Evolutionary conservation across 2,888 invertebrate genomes (phyloP).

Genomic region (Mythimna impura): DNA sequence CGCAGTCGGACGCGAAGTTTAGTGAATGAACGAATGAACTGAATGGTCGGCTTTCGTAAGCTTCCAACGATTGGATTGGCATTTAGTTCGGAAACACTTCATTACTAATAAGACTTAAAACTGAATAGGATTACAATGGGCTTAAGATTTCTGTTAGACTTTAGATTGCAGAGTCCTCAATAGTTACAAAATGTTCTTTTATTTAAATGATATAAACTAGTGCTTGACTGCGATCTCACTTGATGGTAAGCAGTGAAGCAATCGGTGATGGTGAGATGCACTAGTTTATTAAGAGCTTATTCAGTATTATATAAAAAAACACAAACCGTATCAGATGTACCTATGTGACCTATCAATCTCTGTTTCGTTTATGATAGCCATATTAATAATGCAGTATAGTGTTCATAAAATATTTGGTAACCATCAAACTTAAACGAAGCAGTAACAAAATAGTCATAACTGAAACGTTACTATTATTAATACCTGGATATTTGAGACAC

Average conservation of each 20-base stretch:
- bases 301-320: no score
- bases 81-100: conserved; percentile 53
- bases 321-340: neutral
- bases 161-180: neutral
- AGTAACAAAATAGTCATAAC: conserved; percentile 20
- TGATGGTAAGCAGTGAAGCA: no score
- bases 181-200: neutral
- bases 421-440: conserved; percentile 1
- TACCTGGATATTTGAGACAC: no score
- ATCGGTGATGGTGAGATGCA: no score
- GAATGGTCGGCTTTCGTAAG: conserved; percentile 33
- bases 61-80: conserved; percentile 35
- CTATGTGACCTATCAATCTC: neutral
- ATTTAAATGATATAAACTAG: neutral
- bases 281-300: no score
- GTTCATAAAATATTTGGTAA: conserved; percentile 5
- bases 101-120: conserved; percentile 34
- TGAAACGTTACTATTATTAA: neutral
- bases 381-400: neutral
- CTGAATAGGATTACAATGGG: conserved; percentile 38
- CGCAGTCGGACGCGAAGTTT: conserved; percentile 23
- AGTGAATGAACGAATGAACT: conserved; percentile 49
- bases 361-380: neutral
- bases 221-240: no score
- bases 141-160: conserved; percentile 12